Evolutionary conservation across 2,888 invertebrate species (phyloP), one percentile per base, ranked within the genome.

Genomic region (Pterostichus niger): DNA sequence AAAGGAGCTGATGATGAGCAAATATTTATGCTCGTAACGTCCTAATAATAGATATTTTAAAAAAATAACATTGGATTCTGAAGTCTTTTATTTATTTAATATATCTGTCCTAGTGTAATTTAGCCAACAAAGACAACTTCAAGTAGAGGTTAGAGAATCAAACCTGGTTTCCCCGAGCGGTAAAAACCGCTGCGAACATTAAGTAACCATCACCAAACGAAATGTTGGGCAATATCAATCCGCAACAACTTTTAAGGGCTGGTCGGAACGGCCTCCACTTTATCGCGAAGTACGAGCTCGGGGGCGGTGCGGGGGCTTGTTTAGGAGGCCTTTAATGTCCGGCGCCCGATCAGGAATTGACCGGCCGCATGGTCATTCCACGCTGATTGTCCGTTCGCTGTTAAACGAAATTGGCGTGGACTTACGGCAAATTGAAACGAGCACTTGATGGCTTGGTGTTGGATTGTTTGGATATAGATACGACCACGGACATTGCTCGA

Each of bases 171-270:
- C 64, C 79, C 10, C 4, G 31, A 7, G 24, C 46, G 76, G 79
- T 79, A 79, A 78, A 79, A 79, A 79, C 59, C 79, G 17, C n/a
- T 61, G 49, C 13, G 61, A 64, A 49, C 64, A 59, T 49, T 64
- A 49, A 79, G 64, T 79, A 59, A 61, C 80, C 73, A 75, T 75
- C 75, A 75, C 49, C 75, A 75, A 52, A 49, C 75, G 33, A 40
- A 80, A 81, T 81, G 81, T 81, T 81, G 35, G 56, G 73, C 81
- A 81, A 81, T 81, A 81, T 81, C 73, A 81, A 81, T 81, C 81
- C 81, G 54, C 68, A 40, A 54, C 54, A 81, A 71, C 78, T 81
- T 81, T 81, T 81, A 81, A 54, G 54, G 73, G 54, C 73, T 54
- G 35, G 61, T 35, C 40, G 73, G 33, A 64, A 68, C 80, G 35